phyloP scores from a whole-genome alignment of 64 coral and sea anemone species.

The Platygyra sinensis region DNA sequence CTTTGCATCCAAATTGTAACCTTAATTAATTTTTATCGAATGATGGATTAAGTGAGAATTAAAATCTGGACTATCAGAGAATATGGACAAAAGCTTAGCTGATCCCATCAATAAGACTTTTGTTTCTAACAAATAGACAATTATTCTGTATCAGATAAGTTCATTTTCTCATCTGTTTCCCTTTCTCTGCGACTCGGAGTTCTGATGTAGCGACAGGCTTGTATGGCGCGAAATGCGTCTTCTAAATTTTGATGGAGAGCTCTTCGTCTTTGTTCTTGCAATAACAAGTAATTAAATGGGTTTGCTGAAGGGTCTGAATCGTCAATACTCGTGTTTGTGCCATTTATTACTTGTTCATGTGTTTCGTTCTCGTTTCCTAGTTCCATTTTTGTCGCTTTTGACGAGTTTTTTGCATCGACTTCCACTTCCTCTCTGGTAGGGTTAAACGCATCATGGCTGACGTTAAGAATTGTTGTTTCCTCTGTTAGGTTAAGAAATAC shows the following conservation, averaged over 20 bases:
- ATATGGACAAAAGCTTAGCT: neutral
- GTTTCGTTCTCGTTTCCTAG: neutral
- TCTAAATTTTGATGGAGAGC: slow-evolving; percentile 40
- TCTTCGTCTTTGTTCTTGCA: slow-evolving; percentile 1
- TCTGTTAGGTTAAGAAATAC: neutral
- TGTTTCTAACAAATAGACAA: neutral
- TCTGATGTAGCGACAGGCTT: slow-evolving; percentile 50
- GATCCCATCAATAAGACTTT: neutral
- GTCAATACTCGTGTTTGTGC: neutral
- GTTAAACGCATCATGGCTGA: neutral
- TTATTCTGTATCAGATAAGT: neutral
- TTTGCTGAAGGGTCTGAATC: neutral
- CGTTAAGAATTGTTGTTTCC: neutral
- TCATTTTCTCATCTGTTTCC: neutral
- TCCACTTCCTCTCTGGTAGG: neutral
- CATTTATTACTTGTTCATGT: neutral
- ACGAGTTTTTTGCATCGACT: neutral
- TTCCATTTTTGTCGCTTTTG: neutral
- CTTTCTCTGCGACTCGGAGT: slow-evolving; percentile 17
- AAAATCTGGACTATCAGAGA: neutral
- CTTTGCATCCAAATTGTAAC: neutral
- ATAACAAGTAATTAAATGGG: slow-evolving; percentile 38
- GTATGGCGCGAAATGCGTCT: slow-evolving; percentile 34
- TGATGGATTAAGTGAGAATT: neutral
- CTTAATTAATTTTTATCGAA: neutral